Evolutionary conservation across 92 coral and sea anemone genomes (phyloP).

Genomic region (Plumapathes pennacea): DNA sequence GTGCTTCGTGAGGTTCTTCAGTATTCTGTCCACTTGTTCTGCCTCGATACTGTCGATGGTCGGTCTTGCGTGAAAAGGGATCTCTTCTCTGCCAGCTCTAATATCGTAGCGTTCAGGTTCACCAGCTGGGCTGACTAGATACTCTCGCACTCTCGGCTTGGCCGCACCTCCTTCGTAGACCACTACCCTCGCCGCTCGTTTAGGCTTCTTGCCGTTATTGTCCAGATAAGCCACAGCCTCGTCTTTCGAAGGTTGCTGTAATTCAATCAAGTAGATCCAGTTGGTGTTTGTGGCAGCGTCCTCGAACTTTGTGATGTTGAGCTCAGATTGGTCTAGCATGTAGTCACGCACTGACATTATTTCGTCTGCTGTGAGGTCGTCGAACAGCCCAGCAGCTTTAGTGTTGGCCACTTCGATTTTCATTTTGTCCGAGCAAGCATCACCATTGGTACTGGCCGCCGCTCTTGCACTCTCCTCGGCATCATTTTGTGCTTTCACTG

Average conservation of each 20-base stretch:
- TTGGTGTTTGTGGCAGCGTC: conserved; percentile 2
- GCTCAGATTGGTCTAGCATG: conserved; percentile 10
- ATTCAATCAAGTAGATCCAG: too few species aligned
- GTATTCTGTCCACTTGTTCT: conserved; percentile 17
- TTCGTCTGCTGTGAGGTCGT: conserved; percentile 5
- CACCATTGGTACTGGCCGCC: neutral
- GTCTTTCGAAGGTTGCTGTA: conserved; percentile 5
- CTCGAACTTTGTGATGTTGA: conserved; percentile 8
- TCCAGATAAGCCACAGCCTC: conserved; percentile 10
- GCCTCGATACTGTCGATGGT: conserved; percentile 37
- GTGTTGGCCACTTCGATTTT: neutral
- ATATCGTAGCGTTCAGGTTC: conserved; percentile 40
- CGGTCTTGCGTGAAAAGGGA: conserved; percentile 75
- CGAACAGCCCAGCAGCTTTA: conserved; percentile 4
- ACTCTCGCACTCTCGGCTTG: conserved; percentile 61
- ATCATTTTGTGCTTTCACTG: too few species aligned
- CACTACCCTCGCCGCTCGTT: conserved; percentile 63
- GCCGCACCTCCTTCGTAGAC: conserved; percentile 58
- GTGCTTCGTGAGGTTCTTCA: conserved; percentile 44
- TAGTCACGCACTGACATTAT: conserved; percentile 14
- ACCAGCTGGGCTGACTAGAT: conserved; percentile 55
- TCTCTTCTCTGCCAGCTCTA: conserved; percentile 30
- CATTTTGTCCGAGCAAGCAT: neutral
- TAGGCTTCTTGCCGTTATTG: conserved; percentile 67
- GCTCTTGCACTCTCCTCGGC: too few species aligned